phyloP scores from a whole-genome alignment of 1,140 invertebrate genomes.

The Lepidurus packardi region DNA sequence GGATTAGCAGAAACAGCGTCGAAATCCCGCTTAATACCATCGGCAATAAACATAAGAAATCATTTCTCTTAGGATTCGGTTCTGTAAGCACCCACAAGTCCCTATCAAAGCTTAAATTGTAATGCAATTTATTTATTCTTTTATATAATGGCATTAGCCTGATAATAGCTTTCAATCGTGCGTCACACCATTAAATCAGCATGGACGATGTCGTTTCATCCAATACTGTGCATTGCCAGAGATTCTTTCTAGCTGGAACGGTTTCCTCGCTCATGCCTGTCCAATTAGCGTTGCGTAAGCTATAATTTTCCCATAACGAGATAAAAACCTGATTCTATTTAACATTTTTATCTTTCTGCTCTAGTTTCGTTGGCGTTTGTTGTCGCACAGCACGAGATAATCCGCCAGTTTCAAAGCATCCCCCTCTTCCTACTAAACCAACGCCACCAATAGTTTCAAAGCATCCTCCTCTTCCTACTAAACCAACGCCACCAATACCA shows the following conservation, averaged over 20 bases:
- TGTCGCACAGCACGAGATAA: conserved; percentile 18
- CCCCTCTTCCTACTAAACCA: neutral
- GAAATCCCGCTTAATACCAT: neutral
- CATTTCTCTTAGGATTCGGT: neutral
- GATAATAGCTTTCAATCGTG: conserved; percentile 28
- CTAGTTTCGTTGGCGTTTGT: conserved; percentile 34
- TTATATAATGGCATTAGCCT: conserved; percentile 26
- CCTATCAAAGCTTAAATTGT: neutral
- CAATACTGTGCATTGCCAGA: conserved; percentile 30
- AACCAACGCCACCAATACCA: neutral
- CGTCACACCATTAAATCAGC: conserved; percentile 23
- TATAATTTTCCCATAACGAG: neutral
- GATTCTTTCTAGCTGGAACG: conserved; percentile 25
- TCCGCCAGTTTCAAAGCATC: neutral
- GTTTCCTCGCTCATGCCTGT: conserved; percentile 32
- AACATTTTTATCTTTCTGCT: neutral
- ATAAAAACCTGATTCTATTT: neutral
- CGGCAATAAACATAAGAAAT: neutral
- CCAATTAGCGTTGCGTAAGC: conserved; percentile 34
- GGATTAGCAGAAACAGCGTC: neutral
- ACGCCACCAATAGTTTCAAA: neutral
- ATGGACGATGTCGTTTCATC: conserved; percentile 30
- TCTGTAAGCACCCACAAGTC: neutral
- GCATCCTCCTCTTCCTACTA: neutral
- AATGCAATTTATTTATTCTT: neutral